phyloP scores from a whole-genome alignment of 2,888 invertebrate genomes.

The Dromius quadrimaculatus region DNA sequence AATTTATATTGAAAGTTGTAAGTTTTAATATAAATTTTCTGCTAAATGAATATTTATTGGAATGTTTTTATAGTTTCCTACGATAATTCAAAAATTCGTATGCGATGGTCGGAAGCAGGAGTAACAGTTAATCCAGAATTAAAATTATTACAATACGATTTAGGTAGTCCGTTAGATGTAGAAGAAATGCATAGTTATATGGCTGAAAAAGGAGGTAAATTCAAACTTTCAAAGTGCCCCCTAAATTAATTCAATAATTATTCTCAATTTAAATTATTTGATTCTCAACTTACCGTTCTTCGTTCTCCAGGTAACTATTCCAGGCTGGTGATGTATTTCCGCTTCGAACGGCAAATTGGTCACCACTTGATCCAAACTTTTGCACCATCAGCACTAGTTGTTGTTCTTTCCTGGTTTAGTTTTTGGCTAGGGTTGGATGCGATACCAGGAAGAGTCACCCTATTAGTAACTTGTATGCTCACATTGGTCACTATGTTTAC shows the following conservation, averaged over 20 bases:
- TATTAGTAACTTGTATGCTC: conserved; percentile 86
- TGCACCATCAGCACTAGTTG: conserved; percentile 85
- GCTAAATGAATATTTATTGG: background rate
- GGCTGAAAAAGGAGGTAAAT: conserved; percentile 79
- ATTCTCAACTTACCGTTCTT: background rate
- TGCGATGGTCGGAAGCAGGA: conserved; percentile 81
- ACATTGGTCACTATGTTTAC: conserved; percentile 90
- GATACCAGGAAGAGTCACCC: conserved; percentile 84
- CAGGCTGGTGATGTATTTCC: conserved; percentile 81
- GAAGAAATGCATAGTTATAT: conserved; percentile 81
- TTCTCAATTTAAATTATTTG: conserved; percentile 4
- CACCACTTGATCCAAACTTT: conserved; percentile 89
- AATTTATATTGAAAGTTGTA: conserved; percentile 87
- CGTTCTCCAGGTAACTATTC: conserved; percentile 78
- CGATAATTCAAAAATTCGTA: conserved; percentile 79
- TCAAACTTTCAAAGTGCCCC: background rate
- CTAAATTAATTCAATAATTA: conserved; percentile 8
- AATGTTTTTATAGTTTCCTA: conserved; percentile 76
- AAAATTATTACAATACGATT: conserved; percentile 83
- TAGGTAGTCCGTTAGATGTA: conserved; percentile 78
- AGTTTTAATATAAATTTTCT: conserved; percentile 62
- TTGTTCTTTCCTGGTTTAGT: conserved; percentile 88
- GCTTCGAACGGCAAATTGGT: conserved; percentile 86
- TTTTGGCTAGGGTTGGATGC: conserved; percentile 89
- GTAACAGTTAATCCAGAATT: conserved; percentile 85